Base-by-base conservation (phyloP, 2,113 vertebrate genomes). In the Sinocyclocheilus grahami region DNA sequence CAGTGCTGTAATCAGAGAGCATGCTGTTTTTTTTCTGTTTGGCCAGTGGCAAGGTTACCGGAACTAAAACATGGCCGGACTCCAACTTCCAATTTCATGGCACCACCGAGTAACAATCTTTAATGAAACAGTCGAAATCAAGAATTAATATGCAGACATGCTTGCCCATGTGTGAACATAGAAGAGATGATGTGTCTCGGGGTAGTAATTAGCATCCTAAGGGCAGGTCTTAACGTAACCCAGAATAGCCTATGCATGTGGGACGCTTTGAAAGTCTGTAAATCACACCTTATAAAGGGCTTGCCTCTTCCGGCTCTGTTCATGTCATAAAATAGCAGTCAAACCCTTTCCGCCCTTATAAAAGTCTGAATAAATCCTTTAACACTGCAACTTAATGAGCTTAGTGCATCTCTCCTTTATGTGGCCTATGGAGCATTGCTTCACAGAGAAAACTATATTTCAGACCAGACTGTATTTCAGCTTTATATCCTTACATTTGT, bases 21-120 rank as follows among this genome's bases (percentile, higher is more conserved):
- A 20, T 71, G 33, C 69, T 79, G 63, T 63, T 80, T 80, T 60
- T 60, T 79, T 60, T 51, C 67, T 84, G 14, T 13, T 39, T 85
- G 60, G 53, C 85, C 87, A 72, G 7, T 84, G 86, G 87, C 86
- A 90, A 86, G 87, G 85, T 88, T 87, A 87, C 72, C 39, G 53
- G 79, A 60, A 78, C 53, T 88, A 78, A 62, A 83, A 74, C 87
- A 85, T 83, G 84, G 85, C 85, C 33, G 33, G 22, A 78, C 12
- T 80, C 69, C 82, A 84, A 84, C 24, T 37, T 82, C 62, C 39
- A 67, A 67, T 82, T 46, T 67, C 63, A 33, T 60, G 33, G 51
- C 69, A 55, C 27, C 16, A 51, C 65, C 9, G 82, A 84, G 82
- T 63, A 72, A 69, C 42, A 84, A 24, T 81, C 46, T 83, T 82